phyloP scores from a whole-genome alignment of 2,888 invertebrate species.

The Dendrolimus pini region DNA sequence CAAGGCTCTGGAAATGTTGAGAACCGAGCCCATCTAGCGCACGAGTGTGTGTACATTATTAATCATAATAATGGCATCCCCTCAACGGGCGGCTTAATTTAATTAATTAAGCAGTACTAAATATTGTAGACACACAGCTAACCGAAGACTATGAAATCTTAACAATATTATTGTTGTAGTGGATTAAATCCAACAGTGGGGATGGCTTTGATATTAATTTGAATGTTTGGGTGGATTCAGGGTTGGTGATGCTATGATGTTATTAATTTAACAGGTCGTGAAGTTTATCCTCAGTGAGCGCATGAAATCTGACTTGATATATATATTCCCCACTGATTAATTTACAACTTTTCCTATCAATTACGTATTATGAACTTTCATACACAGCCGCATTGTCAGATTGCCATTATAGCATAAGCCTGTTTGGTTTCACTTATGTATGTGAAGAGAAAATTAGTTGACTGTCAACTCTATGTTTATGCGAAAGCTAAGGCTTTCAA shows the following conservation, averaged over 20 bases:
- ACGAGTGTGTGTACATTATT: conserved; percentile 37
- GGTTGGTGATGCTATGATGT: conserved; percentile 42
- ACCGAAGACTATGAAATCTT: conserved; percentile 61
- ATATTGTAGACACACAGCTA: conserved; percentile 51
- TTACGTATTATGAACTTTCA: not conserved
- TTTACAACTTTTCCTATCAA: conserved; percentile 22
- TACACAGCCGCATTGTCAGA: no score
- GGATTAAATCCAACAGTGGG: conserved; percentile 56
- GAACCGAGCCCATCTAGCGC: not conserved
- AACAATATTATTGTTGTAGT: conserved; percentile 66
- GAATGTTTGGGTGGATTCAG: conserved; percentile 53
- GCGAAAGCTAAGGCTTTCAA: no score
- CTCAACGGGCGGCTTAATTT: conserved; percentile 50
- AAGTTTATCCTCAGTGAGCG: conserved; percentile 32
- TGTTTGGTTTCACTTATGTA: no score
- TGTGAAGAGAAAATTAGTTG: no score
- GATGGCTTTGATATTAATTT: conserved; percentile 59
- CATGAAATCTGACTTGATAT: conserved; percentile 36
- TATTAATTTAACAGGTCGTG: conserved; percentile 45
- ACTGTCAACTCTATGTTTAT: no score
- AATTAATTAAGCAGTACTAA: conserved; percentile 63
- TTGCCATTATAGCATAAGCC: no score
- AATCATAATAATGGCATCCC: conserved; percentile 59
- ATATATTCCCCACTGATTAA: conserved; percentile 26
- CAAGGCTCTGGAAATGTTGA: not conserved